Conservation (phyloP, 2,888 invertebrate species). For the Bombylius major region DNA sequence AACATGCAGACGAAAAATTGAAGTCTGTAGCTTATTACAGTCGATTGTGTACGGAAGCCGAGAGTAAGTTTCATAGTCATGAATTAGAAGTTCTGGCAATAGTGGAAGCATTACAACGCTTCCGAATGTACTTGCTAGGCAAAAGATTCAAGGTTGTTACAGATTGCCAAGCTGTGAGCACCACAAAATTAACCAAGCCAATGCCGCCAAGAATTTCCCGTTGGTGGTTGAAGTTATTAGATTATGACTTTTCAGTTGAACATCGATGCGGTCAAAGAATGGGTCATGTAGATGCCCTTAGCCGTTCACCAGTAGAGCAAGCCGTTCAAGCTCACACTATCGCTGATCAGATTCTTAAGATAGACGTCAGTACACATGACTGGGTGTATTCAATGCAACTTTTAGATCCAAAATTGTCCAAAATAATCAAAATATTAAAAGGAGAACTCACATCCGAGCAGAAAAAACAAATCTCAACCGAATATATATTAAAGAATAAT, state of each 20-base stretch:
- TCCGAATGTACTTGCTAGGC: conserved; percentile 10
- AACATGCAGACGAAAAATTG: conserved; percentile 10
- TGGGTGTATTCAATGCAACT: too few species aligned
- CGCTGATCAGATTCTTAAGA: too few species aligned
- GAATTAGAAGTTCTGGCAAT: conserved; percentile 12
- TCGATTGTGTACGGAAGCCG: conserved; percentile 22
- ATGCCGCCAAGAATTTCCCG: conserved; percentile 10
- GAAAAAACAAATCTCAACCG: not conserved
- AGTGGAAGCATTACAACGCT: conserved; percentile 10
- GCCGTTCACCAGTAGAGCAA: not conserved
- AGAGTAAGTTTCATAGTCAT: conserved; percentile 21
- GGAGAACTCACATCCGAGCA: not conserved
- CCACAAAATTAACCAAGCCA: conserved; percentile 11
- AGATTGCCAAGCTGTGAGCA: conserved; percentile 12
- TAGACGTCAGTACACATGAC: too few species aligned
- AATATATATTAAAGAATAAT: not conserved
- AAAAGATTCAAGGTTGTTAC: conserved; percentile 8
- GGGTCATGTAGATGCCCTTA: not conserved
- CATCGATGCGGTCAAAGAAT: conserved; percentile 7
- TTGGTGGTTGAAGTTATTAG: conserved; percentile 12
- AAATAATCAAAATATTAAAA: too few species aligned
- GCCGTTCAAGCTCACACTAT: not conserved
- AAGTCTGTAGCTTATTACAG: conserved; percentile 25
- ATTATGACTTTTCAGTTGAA: conserved; percentile 10
- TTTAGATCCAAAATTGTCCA: too few species aligned